These are phyloP conservation scores for Magallana ariakensis DNA, from an alignment of 1,140 invertebrate species.

Conservation along the genomic window DNA sequence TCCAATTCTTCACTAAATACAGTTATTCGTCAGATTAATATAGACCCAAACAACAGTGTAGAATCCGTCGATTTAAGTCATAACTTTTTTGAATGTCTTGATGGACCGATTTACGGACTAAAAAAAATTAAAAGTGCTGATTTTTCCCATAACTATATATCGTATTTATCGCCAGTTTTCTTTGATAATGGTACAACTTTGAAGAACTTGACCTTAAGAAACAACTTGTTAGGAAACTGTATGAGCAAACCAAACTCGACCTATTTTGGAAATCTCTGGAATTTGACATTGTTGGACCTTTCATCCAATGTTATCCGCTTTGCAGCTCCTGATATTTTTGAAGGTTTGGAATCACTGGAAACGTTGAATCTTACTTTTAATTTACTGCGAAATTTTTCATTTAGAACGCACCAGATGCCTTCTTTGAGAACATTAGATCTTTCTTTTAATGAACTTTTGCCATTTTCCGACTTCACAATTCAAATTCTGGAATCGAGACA, in stretches of 20 bases:
- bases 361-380: conserved; percentile 25
- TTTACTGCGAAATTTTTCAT: neutral
- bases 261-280: neutral
- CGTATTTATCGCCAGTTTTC: neutral
- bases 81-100: neutral
- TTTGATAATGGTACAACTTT: neutral
- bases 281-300: conserved; percentile 15
- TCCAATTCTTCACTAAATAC: neutral
- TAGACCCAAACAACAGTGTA: neutral
- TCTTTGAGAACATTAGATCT: neutral
- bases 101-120: neutral
- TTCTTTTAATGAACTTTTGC: conserved; percentile 11
- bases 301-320: conserved; percentile 15
- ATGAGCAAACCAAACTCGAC: neutral
- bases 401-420: neutral
- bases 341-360: conserved; percentile 9
- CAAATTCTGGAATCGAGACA: neutral
- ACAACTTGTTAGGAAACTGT: conserved; percentile 41
- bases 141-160: conserved; percentile 34
- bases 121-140: neutral
- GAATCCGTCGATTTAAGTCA: neutral
- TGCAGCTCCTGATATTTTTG: neutral
- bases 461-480: neutral
- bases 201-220: neutral
- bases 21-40: neutral